phyloP scores from a whole-genome alignment of 2,113 vertebrate species.

The Percopsis transmontana region DNA sequence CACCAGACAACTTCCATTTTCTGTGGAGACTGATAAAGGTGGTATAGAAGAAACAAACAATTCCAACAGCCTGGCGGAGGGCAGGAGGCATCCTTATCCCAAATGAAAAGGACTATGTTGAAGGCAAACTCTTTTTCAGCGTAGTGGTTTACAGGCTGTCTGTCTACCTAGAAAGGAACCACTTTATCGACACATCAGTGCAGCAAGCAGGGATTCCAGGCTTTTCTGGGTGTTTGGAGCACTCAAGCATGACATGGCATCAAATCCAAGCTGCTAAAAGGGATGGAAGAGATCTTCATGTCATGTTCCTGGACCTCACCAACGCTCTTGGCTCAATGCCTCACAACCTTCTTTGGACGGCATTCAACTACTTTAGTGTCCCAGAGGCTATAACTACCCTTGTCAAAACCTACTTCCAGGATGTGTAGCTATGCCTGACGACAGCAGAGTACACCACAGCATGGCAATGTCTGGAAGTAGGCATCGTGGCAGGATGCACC shows the following conservation, averaged over 20 bases:
- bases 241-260: background rate
- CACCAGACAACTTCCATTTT: conserved; percentile 2
- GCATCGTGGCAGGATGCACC: conserved; percentile 12
- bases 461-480: conserved; percentile 3
- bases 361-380: conserved; percentile 1
- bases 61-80: background rate
- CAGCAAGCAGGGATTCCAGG: background rate
- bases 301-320: conserved; percentile 14
- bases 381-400: background rate
- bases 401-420: background rate
- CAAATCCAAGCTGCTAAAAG: conserved; percentile 4
- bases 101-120: conserved; percentile 13
- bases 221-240: conserved; percentile 3
- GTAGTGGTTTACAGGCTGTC: conserved; percentile 9
- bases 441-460: background rate
- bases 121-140: conserved; percentile 18
- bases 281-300: conserved; percentile 6
- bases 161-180: background rate
- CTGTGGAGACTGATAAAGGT: conserved; percentile 6
- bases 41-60: too few species aligned
- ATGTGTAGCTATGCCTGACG: conserved; percentile 9
- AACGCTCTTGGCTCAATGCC: too few species aligned
- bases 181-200: background rate
- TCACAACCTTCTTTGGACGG: background rate
- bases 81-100: conserved; percentile 19